Percentiles rank a stretch among this genome's conserved stretches.
Conservation (phyloP, 2,113 vertebrate species). For the Panthera tigris region DNA sequence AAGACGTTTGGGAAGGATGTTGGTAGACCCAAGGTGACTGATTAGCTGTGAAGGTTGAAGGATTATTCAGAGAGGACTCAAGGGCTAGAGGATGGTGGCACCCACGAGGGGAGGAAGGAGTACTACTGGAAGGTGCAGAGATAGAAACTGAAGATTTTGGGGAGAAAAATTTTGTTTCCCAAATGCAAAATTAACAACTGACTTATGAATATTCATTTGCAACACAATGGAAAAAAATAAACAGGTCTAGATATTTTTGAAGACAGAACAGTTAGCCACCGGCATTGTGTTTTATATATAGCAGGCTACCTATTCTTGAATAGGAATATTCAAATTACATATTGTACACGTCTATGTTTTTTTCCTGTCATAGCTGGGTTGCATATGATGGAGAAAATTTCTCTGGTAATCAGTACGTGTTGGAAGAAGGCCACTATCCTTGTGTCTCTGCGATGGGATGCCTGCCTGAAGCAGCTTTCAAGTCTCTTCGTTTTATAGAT, state of each 20-base stretch:
- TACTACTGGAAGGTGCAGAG: background rate
- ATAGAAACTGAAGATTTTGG: background rate
- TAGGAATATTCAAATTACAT: background rate
- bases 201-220: background rate
- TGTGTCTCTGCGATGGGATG: slow-evolving; percentile 90
- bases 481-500: slow-evolving; percentile 89
- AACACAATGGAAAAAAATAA: background rate
- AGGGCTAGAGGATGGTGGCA: background rate
- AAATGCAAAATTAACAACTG: background rate
- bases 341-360: slow-evolving; percentile 25
- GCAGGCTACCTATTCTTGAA: background rate
- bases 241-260: background rate
- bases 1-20: background rate
- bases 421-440: slow-evolving; percentile 95
- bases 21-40: background rate
- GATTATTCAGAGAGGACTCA: background rate
- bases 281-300: background rate
- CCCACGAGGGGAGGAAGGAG: background rate
- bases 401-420: slow-evolving; percentile 91
- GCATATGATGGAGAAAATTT: slow-evolving; percentile 91
- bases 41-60: background rate
- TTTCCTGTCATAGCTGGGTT: slow-evolving; percentile 89
- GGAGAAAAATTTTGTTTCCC: background rate
- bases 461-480: slow-evolving; percentile 83
- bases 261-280: background rate